phyloP scores from a whole-genome alignment of 1,140 invertebrate genomes.

The Goniozus legneri region DNA sequence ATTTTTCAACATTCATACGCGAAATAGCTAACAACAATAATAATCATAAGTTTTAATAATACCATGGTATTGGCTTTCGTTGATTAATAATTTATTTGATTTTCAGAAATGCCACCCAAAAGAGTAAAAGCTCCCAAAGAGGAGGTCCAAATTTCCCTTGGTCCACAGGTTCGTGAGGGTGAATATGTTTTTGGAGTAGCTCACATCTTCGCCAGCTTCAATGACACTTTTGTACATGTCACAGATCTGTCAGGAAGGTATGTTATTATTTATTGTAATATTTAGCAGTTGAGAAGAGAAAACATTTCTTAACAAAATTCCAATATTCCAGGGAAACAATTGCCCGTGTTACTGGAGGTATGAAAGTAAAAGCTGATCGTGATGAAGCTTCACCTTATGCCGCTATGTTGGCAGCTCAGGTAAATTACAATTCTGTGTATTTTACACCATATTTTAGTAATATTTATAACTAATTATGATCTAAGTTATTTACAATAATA shows the following conservation, averaged over 20 bases:
- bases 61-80: too few relatives aligned
- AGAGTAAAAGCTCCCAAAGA: slow-evolving; percentile 97
- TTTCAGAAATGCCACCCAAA: slow-evolving; percentile 83
- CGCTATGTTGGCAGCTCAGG: slow-evolving; percentile 99
- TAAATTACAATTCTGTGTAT: slow-evolving; percentile 46
- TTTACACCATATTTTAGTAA: slow-evolving; percentile 2
- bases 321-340: slow-evolving; percentile 86
- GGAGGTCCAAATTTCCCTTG: slow-evolving; percentile 93
- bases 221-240: slow-evolving; percentile 99
- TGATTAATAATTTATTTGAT: too few relatives aligned
- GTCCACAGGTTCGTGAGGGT: slow-evolving; percentile 95
- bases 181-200: slow-evolving; percentile 98
- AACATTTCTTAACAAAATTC: not conserved
- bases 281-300: slow-evolving; percentile 2
- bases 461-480: not conserved
- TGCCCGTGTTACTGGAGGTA: slow-evolving; percentile 96
- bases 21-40: too few relatives aligned
- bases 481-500: slow-evolving; percentile 2
- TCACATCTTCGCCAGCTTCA: slow-evolving; percentile 99
- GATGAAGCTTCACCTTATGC: slow-evolving; percentile 99
- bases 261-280: slow-evolving; percentile 20
- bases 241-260: slow-evolving; percentile 96
- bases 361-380: slow-evolving; percentile 99
- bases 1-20: too few relatives aligned
- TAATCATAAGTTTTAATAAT: too few relatives aligned